Evolutionary conservation across 2,797 vertebrate species (phyloP).

Genomic region (Notamacropus eugenii): DNA sequence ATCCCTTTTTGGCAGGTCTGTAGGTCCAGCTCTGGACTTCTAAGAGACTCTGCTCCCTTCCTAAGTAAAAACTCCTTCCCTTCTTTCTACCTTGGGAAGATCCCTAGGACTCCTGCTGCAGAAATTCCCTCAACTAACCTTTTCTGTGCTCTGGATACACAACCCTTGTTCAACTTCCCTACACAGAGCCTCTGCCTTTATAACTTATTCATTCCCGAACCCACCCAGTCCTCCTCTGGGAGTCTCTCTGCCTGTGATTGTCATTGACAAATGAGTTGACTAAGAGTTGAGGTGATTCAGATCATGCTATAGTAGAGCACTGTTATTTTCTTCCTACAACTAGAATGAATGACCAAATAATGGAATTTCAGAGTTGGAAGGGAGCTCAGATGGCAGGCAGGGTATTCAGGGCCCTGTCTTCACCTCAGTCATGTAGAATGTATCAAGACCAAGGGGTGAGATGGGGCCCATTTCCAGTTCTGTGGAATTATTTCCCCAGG

Average conservation of each 20-base stretch:
- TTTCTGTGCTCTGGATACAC: not conserved
- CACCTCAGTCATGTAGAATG: rapidly evolving
- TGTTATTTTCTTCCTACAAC: not conserved
- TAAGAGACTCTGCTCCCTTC: not conserved
- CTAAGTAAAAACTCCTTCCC: not conserved
- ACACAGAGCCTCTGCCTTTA: not conserved
- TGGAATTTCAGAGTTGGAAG: not conserved
- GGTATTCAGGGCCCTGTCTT: not conserved
- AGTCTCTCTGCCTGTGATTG: not conserved
- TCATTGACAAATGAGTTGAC: not conserved
- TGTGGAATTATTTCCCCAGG: not conserved
- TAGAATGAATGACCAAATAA: not conserved
- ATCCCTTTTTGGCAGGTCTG: not conserved
- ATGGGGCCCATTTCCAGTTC: not conserved
- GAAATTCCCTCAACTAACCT: not conserved
- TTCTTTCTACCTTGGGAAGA: not conserved
- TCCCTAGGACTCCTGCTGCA: not conserved
- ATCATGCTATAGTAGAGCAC: not conserved
- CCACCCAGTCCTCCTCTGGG: not conserved
- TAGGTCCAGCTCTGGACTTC: not conserved
- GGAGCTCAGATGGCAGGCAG: not conserved
- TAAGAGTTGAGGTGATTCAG: not conserved
- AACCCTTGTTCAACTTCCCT: not conserved
- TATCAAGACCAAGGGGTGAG: not conserved
- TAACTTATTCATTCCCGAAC: not conserved